A percentile compares a stretch with the other conserved stretches of the same genome.
These are phyloP conservation scores for Scopus umbretta DNA, from an alignment of 2,113 vertebrate species.

Conservation along the genomic window DNA sequence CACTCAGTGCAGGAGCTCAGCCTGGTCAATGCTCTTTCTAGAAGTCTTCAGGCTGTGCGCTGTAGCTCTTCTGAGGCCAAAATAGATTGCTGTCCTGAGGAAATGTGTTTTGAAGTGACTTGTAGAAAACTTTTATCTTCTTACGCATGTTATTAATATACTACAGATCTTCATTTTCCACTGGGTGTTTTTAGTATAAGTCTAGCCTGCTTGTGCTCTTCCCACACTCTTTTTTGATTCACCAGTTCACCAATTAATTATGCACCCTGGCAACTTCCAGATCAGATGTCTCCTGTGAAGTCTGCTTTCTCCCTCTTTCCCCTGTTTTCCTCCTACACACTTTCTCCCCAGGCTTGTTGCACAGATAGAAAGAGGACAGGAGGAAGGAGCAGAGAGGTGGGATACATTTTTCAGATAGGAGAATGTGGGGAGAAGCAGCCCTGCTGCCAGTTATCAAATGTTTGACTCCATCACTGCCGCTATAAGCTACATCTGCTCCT, in stretches of 20 bases:
- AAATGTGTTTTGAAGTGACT: background rate
- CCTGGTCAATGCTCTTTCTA: background rate
- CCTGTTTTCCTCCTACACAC: background rate
- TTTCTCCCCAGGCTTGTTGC: background rate
- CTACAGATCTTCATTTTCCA: background rate
- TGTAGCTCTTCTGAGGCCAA: background rate
- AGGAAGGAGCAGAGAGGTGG: background rate
- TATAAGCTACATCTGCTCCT: background rate
- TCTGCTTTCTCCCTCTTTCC: background rate
- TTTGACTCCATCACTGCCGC: background rate
- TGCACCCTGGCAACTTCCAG: background rate
- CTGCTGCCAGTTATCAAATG: background rate
- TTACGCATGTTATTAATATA: background rate
- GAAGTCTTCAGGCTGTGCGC: background rate
- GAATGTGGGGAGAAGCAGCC: background rate
- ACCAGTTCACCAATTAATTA: background rate
- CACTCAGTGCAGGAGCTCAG: background rate
- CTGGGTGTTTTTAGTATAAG: background rate
- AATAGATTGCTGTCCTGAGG: background rate
- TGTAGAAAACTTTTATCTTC: background rate
- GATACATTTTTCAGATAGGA: background rate
- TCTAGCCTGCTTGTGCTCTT: background rate
- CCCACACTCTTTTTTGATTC: background rate
- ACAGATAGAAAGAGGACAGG: background rate
- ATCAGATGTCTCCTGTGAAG: background rate